These are phyloP conservation scores for Intoshia linei DNA, from an alignment of 1,140 invertebrate genomes.

Conservation along the genomic window DNA sequence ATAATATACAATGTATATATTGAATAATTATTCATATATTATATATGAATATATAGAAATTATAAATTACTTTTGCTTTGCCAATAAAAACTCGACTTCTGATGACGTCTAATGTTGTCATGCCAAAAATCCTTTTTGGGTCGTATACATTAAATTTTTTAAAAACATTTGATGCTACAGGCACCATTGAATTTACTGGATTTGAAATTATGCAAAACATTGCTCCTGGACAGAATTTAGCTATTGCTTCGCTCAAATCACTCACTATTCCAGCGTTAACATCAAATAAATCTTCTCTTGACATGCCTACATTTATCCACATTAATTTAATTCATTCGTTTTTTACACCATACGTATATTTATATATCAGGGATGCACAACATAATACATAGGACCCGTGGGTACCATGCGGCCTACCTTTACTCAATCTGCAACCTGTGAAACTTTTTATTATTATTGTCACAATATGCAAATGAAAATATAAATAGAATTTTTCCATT, in stretches of 20 bases:
- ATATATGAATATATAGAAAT: neutral
- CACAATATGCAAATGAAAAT: no score
- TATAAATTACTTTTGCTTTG: conserved; percentile 25
- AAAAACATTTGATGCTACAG: conserved; percentile 67
- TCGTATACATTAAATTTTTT: conserved; percentile 60
- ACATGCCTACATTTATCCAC: conserved; percentile 27
- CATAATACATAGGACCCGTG: no score
- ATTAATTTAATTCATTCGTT: no score
- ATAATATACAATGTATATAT: neutral
- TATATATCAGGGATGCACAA: no score
- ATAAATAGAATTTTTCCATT: no score
- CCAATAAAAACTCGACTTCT: conserved; percentile 68
- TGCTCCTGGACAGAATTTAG: conserved; percentile 54
- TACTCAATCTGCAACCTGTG: no score
- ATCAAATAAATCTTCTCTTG: conserved; percentile 69
- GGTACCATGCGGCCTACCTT: no score
- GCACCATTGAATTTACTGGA: conserved; percentile 72
- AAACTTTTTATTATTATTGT: no score
- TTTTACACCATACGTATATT: no score
- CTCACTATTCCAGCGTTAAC: conserved; percentile 78
- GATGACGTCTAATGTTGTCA: conserved; percentile 77
- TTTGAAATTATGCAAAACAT: conserved; percentile 78
- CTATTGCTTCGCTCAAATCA: conserved; percentile 42
- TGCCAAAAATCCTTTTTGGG: conserved; percentile 58
- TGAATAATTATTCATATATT: neutral